phyloP scores from a whole-genome alignment of 2,797 vertebrate genomes.

The Amphiprion clarkii region DNA sequence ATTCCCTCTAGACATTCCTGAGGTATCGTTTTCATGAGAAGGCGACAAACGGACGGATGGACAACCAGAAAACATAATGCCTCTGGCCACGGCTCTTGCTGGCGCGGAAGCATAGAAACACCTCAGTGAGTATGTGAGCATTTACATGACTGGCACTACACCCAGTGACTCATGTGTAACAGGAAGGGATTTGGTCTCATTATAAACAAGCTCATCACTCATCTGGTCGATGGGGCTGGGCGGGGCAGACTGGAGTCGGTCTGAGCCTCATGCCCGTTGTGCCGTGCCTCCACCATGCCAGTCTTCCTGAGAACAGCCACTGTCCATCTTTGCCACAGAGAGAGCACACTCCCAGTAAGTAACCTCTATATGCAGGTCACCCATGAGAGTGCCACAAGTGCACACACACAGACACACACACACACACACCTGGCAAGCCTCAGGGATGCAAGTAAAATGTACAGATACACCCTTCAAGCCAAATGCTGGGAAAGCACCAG shows the following conservation, averaged over 20 bases:
- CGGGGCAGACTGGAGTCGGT: constrained; percentile 49
- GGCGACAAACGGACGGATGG: no score
- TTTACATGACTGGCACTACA: constrained; percentile 57
- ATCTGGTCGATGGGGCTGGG: constrained; percentile 58
- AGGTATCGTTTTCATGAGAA: no score
- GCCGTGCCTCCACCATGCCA: constrained; percentile 37
- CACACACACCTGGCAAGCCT: constrained; percentile 43
- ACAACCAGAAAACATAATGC: no score
- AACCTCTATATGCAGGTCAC: constrained; percentile 51
- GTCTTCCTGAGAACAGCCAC: constrained; percentile 44
- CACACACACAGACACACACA: constrained; percentile 24
- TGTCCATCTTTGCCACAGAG: constrained; percentile 55
- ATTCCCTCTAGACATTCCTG: no score
- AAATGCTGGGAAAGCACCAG: constrained; percentile 31
- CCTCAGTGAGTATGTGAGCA: constrained; percentile 47
- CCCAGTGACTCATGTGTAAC: constrained; percentile 73
- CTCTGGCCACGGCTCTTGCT: no score
- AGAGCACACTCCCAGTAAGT: constrained; percentile 48
- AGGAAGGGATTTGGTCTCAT: constrained; percentile 73
- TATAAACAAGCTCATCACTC: constrained; percentile 77
- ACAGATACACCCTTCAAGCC: constrained; percentile 25
- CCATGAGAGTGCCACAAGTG: constrained; percentile 30
- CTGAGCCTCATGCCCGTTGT: constrained; percentile 26
- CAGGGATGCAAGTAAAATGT: constrained; percentile 18
- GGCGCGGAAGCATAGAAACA: constrained; percentile 15